Conservation (phyloP, 2,888 invertebrate species). For the Nezara viridula region DNA sequence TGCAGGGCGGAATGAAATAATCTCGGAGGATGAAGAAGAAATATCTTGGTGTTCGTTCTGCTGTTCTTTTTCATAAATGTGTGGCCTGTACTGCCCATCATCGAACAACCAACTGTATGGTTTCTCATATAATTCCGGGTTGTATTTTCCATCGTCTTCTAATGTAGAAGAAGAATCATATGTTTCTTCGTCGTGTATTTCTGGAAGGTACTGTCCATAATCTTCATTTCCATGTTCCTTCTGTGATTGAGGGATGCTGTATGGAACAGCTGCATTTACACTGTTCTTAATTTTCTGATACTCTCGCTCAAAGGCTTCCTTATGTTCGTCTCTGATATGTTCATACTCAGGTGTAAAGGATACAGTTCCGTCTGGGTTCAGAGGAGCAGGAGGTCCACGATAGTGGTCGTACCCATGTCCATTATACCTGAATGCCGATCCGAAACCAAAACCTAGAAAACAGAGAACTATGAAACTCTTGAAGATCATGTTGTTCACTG, state of each 20-base stretch:
- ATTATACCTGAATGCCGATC: background rate
- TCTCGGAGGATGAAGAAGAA: background rate
- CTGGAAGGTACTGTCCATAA: background rate
- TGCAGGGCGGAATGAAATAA: background rate
- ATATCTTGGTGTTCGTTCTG: background rate
- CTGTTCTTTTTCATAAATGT: background rate
- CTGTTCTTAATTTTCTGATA: background rate
- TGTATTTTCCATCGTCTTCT: background rate
- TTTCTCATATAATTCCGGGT: background rate
- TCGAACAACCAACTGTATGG: background rate
- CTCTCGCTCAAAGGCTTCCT: background rate
- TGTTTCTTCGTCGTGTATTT: background rate
- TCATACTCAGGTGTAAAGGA: constrained; percentile 68
- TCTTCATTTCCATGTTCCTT: background rate
- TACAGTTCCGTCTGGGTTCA: constrained; percentile 64
- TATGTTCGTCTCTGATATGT: constrained; percentile 67
- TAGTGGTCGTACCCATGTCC: background rate
- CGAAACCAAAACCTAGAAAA: background rate
- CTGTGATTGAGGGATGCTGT: constrained; percentile 75
- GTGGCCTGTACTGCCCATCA: background rate
- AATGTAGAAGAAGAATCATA: background rate
- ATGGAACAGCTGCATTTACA: background rate
- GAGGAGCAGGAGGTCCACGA: constrained; percentile 54
- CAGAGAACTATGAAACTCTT: background rate
- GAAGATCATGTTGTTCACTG: background rate